Conservation (phyloP, 1,140 invertebrate genomes). For the Megalonaias nervosa region DNA sequence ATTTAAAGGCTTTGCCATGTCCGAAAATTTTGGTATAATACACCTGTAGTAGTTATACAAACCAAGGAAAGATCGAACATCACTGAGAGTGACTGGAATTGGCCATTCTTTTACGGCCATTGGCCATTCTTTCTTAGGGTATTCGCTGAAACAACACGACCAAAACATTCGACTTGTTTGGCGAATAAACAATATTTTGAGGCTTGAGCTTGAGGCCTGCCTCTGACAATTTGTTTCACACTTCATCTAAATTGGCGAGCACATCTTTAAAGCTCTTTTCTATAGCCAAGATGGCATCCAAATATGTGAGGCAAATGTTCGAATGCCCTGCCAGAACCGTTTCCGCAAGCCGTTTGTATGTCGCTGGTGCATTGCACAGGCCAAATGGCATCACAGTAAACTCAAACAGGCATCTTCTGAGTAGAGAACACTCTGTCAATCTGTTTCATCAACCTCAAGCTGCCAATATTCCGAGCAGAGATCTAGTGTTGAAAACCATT, state of each 20-base stretch:
- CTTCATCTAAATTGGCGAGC: conserved; percentile 7
- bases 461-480: conserved; percentile 19
- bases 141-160: neutral
- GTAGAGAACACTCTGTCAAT: conserved; percentile 1
- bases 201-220: conserved; percentile 16
- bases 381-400: conserved; percentile 24
- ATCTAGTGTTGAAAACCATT: conserved; percentile 17
- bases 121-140: conserved; percentile 45
- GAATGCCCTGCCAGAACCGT: conserved; percentile 9
- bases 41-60: conserved; percentile 50
- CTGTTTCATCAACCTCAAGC: conserved; percentile 2
- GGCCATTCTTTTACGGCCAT: conserved; percentile 46
- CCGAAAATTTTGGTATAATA: conserved; percentile 46
- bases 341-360: conserved; percentile 3
- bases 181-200: conserved; percentile 3
- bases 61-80: conserved; percentile 55
- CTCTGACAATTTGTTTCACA: neutral
- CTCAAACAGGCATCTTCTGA: conserved; percentile 10
- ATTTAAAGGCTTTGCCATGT: conserved; percentile 35
- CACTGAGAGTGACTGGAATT: conserved; percentile 33
- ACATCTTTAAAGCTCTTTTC: conserved; percentile 15
- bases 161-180: conserved; percentile 13
- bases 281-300: conserved; percentile 6
- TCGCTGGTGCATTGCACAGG: conserved; percentile 23
- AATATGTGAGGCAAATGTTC: conserved; percentile 12